phyloP scores from a whole-genome alignment of 2,888 invertebrate genomes.

The Heliconius erato region DNA sequence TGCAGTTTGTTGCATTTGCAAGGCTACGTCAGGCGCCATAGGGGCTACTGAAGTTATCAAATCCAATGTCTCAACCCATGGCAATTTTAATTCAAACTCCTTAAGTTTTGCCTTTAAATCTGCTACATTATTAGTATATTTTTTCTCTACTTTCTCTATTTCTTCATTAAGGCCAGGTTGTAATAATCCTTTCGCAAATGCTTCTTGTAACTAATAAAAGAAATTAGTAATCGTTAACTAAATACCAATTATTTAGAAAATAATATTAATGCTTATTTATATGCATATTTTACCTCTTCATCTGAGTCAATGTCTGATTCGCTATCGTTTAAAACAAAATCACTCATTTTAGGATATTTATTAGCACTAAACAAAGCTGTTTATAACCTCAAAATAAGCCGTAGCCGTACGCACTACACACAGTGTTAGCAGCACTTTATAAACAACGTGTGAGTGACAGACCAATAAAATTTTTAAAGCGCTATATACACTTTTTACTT shows the following conservation, averaged over 20 bases:
- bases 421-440: background rate
- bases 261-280: background rate
- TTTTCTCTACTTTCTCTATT: conserved; percentile 85
- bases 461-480: background rate
- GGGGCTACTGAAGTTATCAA: conserved; percentile 91
- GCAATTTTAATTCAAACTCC: conserved; percentile 89
- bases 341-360: conserved; percentile 64
- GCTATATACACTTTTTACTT: background rate
- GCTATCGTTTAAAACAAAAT: conserved; percentile 79
- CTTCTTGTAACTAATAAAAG: conserved; percentile 92
- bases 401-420: background rate
- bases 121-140: conserved; percentile 89
- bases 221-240: conserved; percentile 24
- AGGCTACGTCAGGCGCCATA: conserved; percentile 93
- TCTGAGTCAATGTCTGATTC: conserved; percentile 86
- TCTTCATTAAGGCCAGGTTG: conserved; percentile 94
- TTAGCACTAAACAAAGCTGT: background rate
- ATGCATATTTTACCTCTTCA: conserved; percentile 79
- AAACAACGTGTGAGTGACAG: conserved; percentile 30
- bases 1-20: conserved; percentile 91
- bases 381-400: conserved; percentile 42
- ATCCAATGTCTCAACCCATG: conserved; percentile 95
- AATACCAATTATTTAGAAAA: conserved; percentile 9
- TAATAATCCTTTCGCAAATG: conserved; percentile 93
- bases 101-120: conserved; percentile 90